These are phyloP conservation scores for Xiphorhynchus erythropygius DNA, from an alignment of 2,797 vertebrate species.

Conservation along the genomic window DNA sequence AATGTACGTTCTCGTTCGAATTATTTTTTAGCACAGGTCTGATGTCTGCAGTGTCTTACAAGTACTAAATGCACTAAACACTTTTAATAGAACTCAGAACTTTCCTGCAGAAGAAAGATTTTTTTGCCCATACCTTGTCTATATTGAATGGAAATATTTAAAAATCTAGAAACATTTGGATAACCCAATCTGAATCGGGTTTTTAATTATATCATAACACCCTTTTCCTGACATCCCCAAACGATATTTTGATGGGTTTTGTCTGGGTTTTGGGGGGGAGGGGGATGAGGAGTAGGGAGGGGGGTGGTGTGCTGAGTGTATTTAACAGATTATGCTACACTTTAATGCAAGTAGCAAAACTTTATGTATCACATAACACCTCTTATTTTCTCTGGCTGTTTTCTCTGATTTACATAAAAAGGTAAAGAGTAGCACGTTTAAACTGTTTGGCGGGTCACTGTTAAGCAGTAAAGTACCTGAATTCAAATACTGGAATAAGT, in stretches of 20 bases:
- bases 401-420: conserved; percentile 56
- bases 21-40: neutral
- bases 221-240: neutral
- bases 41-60: neutral
- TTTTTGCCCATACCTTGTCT: neutral
- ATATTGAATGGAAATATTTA: neutral
- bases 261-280: accelerated
- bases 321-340: neutral
- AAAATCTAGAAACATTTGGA: neutral
- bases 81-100: neutral
- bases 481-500: conserved; percentile 63
- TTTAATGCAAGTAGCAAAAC: neutral
- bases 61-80: neutral
- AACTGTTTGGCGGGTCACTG: conserved; percentile 42
- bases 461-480: conserved; percentile 55
- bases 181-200: neutral
- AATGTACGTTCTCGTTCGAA: neutral
- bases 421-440: neutral
- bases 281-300: no score
- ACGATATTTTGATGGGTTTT: neutral
- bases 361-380: neutral
- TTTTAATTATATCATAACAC: neutral
- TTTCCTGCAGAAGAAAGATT: neutral
- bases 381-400: conserved; percentile 21
- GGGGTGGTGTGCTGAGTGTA: neutral